These are phyloP conservation scores for Apogon hyalosoma DNA, from an alignment of 2,797 vertebrate genomes.

Conservation along the genomic window DNA sequence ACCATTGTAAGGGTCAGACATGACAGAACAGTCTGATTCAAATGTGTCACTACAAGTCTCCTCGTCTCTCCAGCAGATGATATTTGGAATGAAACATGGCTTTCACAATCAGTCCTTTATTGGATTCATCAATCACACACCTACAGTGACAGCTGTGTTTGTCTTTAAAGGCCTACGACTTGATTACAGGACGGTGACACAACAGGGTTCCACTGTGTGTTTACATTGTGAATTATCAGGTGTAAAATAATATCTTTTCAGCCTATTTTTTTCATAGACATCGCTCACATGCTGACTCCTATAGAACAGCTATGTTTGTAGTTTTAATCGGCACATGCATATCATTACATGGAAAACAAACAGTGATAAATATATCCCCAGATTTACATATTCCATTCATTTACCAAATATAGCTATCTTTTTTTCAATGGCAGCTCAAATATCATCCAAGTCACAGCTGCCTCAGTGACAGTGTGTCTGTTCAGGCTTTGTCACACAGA, in stretches of 20 bases:
- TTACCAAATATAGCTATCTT: constrained; percentile 16
- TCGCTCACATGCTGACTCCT: background rate
- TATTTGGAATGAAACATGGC: constrained; percentile 58
- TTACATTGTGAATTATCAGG: constrained; percentile 25
- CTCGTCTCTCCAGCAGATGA: constrained; percentile 25
- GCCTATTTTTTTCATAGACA: too few relatives aligned
- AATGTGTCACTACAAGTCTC: constrained; percentile 44
- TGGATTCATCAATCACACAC: constrained; percentile 65
- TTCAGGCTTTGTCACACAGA: constrained; percentile 27
- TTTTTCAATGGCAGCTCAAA: constrained; percentile 21
- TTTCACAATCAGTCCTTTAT: constrained; percentile 65
- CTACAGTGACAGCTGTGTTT: constrained; percentile 47
- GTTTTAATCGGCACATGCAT: background rate
- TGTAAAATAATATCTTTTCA: constrained; percentile 9
- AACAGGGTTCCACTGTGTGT: constrained; percentile 26
- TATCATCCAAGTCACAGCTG: constrained; percentile 10
- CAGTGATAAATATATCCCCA: background rate
- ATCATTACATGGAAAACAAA: background rate
- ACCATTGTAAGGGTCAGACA: constrained; percentile 44
- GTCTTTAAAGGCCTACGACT: constrained; percentile 33
- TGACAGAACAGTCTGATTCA: constrained; percentile 56
- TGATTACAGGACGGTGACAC: constrained; percentile 32
- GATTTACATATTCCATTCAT: constrained; percentile 8
- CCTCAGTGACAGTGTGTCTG: constrained; percentile 11
- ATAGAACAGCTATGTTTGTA: too few relatives aligned